A percentile compares a stretch with the other conserved stretches of the same genome.
phyloP scores from a whole-genome alignment of 53 echinoderm and acorn worm species.

The Actinopyga echinites region DNA sequence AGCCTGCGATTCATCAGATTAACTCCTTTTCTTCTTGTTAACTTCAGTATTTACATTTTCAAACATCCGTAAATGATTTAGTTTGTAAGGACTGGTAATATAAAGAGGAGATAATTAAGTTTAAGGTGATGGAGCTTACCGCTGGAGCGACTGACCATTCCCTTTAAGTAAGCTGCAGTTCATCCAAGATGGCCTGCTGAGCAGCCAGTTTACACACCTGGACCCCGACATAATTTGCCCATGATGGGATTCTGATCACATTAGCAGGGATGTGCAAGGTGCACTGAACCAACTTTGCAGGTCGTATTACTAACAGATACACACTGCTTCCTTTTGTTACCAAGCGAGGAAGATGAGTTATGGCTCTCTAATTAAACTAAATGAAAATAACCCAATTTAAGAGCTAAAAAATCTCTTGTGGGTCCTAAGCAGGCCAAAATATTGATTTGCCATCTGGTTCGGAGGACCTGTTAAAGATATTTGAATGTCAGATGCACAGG shows the following conservation, averaged over 20 bases:
- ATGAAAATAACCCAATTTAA: constrained; percentile 6
- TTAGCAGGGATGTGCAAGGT: background rate
- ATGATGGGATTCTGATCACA: constrained; percentile 4
- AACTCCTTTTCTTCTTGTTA: no score
- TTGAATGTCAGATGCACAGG: no score
- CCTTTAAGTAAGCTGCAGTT: no score
- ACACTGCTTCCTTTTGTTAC: background rate
- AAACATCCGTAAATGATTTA: no score
- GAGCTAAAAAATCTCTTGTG: background rate
- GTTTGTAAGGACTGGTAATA: no score
- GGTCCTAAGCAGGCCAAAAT: background rate
- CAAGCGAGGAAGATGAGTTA: background rate
- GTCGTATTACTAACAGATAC: no score
- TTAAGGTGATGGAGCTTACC: no score
- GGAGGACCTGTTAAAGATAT: constrained; percentile 7
- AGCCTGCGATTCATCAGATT: no score
- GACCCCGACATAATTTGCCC: background rate
- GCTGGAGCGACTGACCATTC: no score
- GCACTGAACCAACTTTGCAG: no score
- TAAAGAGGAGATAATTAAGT: no score
- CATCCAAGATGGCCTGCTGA: background rate
- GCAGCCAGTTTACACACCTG: constrained; percentile 13
- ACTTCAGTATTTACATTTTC: no score
- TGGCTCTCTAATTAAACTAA: constrained; percentile 12
- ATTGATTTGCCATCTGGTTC: constrained; percentile 4